Conservation (phyloP, 2,113 vertebrate genomes). For the Scolopax mira region DNA sequence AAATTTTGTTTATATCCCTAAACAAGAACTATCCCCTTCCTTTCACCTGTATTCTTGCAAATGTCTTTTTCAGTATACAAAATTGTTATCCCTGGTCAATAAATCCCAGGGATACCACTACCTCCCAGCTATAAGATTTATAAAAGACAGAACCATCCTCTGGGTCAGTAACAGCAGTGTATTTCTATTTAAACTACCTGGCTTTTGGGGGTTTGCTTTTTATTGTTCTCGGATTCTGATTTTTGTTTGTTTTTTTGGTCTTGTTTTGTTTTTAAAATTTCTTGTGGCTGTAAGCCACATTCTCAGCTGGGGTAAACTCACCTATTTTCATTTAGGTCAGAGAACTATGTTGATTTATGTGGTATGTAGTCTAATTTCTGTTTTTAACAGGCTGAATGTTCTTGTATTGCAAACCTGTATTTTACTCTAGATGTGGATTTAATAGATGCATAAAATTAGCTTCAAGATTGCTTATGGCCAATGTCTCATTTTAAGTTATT, state of each 20-base stretch:
- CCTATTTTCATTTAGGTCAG: not conserved
- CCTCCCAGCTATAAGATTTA: not conserved
- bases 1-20: not conserved
- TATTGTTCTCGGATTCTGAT: not conserved
- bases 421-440: not conserved
- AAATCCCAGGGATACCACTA: not conserved
- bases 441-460: not conserved
- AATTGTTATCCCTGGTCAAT: not conserved
- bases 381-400: not conserved
- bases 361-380: not conserved
- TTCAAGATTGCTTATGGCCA: not conserved
- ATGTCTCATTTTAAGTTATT: not conserved
- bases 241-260: not conserved
- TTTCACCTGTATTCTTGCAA: not conserved
- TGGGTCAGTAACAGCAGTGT: not conserved
- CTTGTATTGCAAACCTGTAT: not conserved
- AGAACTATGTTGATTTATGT: not conserved
- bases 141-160: not conserved
- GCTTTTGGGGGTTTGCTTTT: rapidly evolving
- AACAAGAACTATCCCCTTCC: not conserved
- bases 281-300: not conserved
- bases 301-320: not conserved
- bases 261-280: not conserved
- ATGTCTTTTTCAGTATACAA: not conserved
- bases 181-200: not conserved